Conservation (phyloP, 2,113 vertebrate species). For the Falco punctatus region DNA sequence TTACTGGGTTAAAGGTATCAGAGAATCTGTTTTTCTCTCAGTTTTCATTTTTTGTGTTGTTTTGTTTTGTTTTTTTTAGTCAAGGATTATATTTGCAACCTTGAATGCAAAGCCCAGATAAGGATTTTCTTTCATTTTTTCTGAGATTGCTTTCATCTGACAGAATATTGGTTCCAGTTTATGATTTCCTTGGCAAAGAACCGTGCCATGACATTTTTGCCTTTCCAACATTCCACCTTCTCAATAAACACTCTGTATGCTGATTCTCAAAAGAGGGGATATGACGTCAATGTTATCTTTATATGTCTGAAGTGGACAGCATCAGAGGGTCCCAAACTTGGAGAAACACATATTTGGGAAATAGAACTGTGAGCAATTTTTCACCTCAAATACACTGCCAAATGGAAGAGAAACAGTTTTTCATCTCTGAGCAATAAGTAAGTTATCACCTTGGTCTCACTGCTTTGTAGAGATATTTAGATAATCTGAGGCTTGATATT, state of each 20-base stretch:
- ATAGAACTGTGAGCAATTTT: background rate
- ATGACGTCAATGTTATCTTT: background rate
- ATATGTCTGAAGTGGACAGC: background rate
- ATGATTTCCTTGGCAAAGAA: conserved; percentile 12
- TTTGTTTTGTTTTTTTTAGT: background rate
- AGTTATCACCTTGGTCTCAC: background rate
- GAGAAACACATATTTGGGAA: background rate
- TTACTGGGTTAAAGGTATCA: background rate
- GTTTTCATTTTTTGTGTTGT: background rate
- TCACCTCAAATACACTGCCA: background rate
- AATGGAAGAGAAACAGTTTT: background rate
- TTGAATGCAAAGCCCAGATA: background rate
- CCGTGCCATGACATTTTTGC: background rate
- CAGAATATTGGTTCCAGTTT: background rate
- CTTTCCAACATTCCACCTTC: background rate
- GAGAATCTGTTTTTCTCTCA: background rate
- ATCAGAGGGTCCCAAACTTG: background rate
- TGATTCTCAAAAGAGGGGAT: background rate
- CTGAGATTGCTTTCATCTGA: background rate
- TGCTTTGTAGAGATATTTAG: background rate
- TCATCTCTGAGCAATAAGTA: background rate
- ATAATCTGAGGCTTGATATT: background rate
- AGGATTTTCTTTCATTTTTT: background rate
- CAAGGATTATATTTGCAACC: conserved; percentile 11
- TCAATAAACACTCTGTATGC: background rate